Base-by-base conservation (phyloP, 2,113 vertebrate species). In the Panurus biarmicus region DNA sequence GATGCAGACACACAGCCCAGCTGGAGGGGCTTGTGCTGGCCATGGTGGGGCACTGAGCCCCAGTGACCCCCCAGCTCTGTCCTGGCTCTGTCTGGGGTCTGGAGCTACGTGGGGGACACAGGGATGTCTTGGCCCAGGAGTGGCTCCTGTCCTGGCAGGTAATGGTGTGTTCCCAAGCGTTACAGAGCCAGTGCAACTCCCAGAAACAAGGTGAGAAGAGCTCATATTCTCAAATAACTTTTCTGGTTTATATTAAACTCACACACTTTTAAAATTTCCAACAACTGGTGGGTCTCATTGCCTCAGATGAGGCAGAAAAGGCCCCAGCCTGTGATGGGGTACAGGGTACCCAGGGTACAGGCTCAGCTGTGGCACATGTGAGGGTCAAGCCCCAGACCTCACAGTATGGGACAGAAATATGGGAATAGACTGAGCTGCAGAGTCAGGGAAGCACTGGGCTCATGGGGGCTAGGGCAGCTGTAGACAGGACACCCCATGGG, bases 151-250 rank as follows among this genome's bases (percentile, higher is more conserved):
- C 31, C 35, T 6, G 36, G 31, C 5, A 7, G 11, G 12, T 11
- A 1, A 1, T 5, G 33, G 23, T 23, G 65, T 9, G n/a, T 18
- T 38, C 65, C 16, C 23, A 17, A n/a, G 12, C 1, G 0, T 11
- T 31, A 33, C 71, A 78, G 74, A 28, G 15, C 24, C 42, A 28
- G 45, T 22, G 35, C 9, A 45, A 12, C 3, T 42, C 12, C 13
- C 42, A 11, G 25, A 35, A 9, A 25, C 17, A 36, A 87, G 36
- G 28, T 16, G 45, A 83, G n/a, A 42, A 11, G 8, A 56, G n/a
- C 13, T 18, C 62, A 3, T 15, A 36, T 15, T 23, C 14, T 36
- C 45, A 44, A 26, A 10, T 18, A 42, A 26, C 5, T 5, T 12
- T 22, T 48, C 14, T 36, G 24, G 44, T 5, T 56, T 60, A 20